Conservation (phyloP, 2,797 vertebrate species). For the Clarias fuscus region DNA sequence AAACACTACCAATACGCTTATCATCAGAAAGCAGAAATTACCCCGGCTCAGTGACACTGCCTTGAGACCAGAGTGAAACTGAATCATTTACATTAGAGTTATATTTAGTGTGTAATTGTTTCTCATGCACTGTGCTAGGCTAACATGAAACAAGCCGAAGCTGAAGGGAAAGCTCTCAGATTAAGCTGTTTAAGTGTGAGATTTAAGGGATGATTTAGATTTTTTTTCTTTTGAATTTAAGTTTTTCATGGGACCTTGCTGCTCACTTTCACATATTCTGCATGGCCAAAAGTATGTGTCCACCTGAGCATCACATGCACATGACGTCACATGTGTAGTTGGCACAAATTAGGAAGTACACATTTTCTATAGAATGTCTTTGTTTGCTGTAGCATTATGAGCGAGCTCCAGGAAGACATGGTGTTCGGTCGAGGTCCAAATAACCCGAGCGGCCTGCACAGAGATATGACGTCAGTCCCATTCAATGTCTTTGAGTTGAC, state of each 20-base stretch:
- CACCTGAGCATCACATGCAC: too few relatives aligned
- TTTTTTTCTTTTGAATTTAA: conserved; percentile 32
- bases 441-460: too few relatives aligned
- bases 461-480: too few relatives aligned
- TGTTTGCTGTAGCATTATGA: too few relatives aligned
- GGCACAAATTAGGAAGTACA: not conserved
- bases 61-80: not conserved
- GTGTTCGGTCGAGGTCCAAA: too few relatives aligned
- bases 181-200: not conserved
- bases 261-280: not conserved
- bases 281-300: not conserved
- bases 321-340: too few relatives aligned
- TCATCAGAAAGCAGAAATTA: conserved; percentile 37
- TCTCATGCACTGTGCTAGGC: not conserved
- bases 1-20: conserved; percentile 27
- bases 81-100: conserved; percentile 30
- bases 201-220: conserved; percentile 3
- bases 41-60: conserved; percentile 13
- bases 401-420: too few relatives aligned
- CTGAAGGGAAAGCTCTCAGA: conserved; percentile 1
- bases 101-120: conserved; percentile 29
- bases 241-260: not conserved
- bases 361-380: not conserved
- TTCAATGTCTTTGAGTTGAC: too few relatives aligned
- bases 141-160: not conserved